Evolutionary conservation across 2,888 invertebrate genomes (phyloP).

Genomic region (Venusia cambrica): DNA sequence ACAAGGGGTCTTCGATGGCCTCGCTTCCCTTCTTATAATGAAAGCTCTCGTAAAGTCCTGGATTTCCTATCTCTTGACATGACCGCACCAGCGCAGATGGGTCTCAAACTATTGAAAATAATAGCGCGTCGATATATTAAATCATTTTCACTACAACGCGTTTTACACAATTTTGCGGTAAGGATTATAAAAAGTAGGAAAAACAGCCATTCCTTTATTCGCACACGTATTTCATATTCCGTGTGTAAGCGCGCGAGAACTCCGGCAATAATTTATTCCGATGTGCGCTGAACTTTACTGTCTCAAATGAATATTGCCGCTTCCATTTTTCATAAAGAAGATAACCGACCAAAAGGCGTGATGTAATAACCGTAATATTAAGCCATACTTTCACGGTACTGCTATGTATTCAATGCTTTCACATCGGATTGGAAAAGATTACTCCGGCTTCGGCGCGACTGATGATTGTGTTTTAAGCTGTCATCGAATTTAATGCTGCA

Average conservation of each 20-base stretch:
- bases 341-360: constrained; percentile 34
- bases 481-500: constrained; percentile 40
- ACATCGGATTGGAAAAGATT: constrained; percentile 44
- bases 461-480: constrained; percentile 58
- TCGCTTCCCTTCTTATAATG: no score
- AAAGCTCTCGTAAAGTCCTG: no score
- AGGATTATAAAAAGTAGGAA: no score
- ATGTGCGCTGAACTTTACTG: constrained; percentile 15
- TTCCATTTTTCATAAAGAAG: constrained; percentile 36
- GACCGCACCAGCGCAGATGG: no score
- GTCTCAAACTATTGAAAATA: no score
- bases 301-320: constrained; percentile 19
- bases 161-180: no score
- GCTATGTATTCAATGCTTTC: constrained; percentile 20
- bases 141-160: no score
- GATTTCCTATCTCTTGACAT: no score
- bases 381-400: constrained; percentile 45
- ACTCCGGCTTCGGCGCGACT: constrained; percentile 50
- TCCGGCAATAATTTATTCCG: constrained; percentile 13
- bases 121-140: no score
- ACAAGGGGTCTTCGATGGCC: no score
- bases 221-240: constrained; percentile 9
- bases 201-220: no score
- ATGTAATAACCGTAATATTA: constrained; percentile 44
- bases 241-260: constrained; percentile 5